Evolutionary conservation across 2,888 invertebrate genomes (phyloP).

Genomic region (Stenoptilia bipunctidactyla): DNA sequence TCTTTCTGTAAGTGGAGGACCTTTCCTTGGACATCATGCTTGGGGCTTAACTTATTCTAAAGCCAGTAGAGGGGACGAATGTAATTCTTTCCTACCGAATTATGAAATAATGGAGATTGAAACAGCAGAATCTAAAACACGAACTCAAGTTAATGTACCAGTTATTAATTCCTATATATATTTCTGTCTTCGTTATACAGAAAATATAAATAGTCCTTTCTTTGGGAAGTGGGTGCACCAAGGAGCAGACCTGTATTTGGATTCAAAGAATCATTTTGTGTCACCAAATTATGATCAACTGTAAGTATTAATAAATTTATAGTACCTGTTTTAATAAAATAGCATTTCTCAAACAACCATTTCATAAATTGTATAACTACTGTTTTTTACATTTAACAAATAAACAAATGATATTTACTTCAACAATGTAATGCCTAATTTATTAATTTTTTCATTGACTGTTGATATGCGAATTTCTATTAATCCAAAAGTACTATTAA

Average conservation of each 20-base stretch:
- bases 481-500: too few species aligned
- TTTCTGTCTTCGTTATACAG: constrained; percentile 41
- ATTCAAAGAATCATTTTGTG: constrained; percentile 26
- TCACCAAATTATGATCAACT: constrained; percentile 3
- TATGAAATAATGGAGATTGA: constrained; percentile 48
- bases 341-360: too few species aligned
- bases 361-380: too few species aligned
- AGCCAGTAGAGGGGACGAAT: constrained; percentile 35
- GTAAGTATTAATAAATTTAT: too few species aligned
- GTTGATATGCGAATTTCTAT: too few species aligned
- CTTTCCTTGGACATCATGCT: constrained; percentile 51
- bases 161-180: constrained; percentile 31
- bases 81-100: constrained; percentile 44
- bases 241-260: constrained; percentile 50
- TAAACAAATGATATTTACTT: too few species aligned
- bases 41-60: constrained; percentile 48
- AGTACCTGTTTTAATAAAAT: too few species aligned
- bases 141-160: constrained; percentile 38
- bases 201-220: constrained; percentile 30
- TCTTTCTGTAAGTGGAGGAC: constrained; percentile 46
- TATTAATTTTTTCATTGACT: too few species aligned
- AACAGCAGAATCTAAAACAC: constrained; percentile 34
- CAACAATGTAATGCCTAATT: too few species aligned
- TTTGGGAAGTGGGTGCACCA: constrained; percentile 64
- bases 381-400: too few species aligned